phyloP scores from a whole-genome alignment of 2,113 vertebrate genomes.

The Alligator mississippiensis region DNA sequence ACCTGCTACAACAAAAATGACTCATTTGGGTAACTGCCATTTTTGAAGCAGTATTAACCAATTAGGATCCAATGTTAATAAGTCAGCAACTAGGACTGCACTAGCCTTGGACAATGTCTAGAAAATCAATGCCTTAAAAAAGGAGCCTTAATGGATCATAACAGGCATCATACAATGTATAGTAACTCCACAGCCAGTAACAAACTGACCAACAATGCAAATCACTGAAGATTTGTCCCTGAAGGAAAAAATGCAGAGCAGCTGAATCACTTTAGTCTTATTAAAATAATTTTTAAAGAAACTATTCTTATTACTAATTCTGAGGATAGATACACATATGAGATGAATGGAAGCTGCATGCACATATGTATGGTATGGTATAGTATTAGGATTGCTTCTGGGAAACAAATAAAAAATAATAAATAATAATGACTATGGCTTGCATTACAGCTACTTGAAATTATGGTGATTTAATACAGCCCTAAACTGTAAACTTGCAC shows the following conservation, averaged over 20 bases:
- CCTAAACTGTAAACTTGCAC: not conserved
- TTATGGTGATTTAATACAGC: fast-evolving
- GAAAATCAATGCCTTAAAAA: not conserved
- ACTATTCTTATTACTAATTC: not conserved
- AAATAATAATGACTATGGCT: not conserved
- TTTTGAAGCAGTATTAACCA: not conserved
- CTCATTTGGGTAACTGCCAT: not conserved
- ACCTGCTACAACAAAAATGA: not conserved
- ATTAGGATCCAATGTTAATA: not conserved
- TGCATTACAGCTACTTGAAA: not conserved
- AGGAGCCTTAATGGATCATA: not conserved
- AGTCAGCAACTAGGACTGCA: not conserved
- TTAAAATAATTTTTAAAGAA: not conserved
- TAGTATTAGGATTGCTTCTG: not conserved
- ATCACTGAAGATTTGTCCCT: not conserved
- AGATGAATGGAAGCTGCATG: not conserved
- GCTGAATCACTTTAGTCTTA: not conserved
- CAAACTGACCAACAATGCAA: not conserved
- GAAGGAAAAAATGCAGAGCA: not conserved
- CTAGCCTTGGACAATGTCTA: not conserved
- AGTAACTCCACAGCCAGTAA: not conserved
- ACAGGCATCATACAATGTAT: not conserved
- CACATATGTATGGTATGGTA: fast-evolving
- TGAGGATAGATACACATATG: fast-evolving
- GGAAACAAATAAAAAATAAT: not conserved